Conservation (phyloP, 2,113 vertebrate species). For the Ranitomeya imitator region DNA sequence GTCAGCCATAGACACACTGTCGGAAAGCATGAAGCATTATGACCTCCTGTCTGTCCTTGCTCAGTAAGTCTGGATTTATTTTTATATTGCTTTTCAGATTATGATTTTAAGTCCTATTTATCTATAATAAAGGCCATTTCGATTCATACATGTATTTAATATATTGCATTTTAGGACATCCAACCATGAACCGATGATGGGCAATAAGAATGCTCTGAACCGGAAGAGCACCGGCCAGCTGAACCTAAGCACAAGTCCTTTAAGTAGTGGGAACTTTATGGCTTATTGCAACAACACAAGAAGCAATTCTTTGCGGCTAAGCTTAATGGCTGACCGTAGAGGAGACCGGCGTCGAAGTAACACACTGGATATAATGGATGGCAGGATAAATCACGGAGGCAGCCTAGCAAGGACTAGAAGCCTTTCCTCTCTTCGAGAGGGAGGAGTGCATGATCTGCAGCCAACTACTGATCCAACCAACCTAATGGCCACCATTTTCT, state of each 20-base stretch:
- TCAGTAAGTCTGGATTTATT: conserved; percentile 79
- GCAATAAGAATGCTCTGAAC: conserved; percentile 92
- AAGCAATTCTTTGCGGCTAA: conserved; percentile 91
- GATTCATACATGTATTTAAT: neutral
- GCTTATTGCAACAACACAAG: conserved; percentile 78
- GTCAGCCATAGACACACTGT: conserved; percentile 92
- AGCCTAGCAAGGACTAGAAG: conserved; percentile 94
- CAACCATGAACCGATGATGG: conserved; percentile 83
- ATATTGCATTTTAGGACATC: conserved; percentile 73
- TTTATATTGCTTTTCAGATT: neutral
- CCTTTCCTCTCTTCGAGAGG: conserved; percentile 90
- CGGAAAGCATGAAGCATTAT: conserved; percentile 94
- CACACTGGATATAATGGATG: conserved; percentile 92
- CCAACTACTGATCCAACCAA: conserved; percentile 89
- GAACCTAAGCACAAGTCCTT: conserved; percentile 85
- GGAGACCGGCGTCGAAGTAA: conserved; percentile 89
- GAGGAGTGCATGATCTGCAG: conserved; percentile 77
- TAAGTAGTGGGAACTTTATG: conserved; percentile 75
- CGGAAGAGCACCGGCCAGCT: conserved; percentile 97
- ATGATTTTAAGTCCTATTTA: neutral
- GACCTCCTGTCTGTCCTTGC: conserved; percentile 93
- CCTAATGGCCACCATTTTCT: conserved; percentile 96
- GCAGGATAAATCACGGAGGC: conserved; percentile 83
- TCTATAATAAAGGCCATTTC: neutral
- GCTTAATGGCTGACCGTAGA: conserved; percentile 83